phyloP scores from a whole-genome alignment of 92 coral and sea anemone genomes.

The Porites cylindrica region DNA sequence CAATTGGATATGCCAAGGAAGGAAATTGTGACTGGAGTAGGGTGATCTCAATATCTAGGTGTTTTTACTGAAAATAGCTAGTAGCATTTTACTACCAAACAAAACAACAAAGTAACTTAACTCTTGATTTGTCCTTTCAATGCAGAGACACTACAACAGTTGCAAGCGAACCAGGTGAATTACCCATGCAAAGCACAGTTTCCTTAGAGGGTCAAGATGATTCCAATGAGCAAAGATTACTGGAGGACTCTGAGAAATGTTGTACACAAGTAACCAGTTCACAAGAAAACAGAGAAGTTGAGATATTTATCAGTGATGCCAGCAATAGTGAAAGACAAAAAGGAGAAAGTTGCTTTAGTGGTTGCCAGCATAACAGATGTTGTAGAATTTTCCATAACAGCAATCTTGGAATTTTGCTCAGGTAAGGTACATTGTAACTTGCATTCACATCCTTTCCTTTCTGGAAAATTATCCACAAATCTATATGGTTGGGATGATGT shows the following conservation, averaged over 20 bases:
- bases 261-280: neutral
- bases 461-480: too few species aligned
- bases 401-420: constrained; percentile 31
- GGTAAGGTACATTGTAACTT: constrained; percentile 1
- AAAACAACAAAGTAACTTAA: too few species aligned
- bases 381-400: constrained; percentile 13
- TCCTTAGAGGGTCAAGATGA: constrained; percentile 24
- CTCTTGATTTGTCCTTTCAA: neutral
- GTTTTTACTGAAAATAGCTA: too few species aligned
- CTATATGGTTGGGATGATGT: too few species aligned
- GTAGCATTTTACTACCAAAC: too few species aligned
- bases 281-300: constrained; percentile 1
- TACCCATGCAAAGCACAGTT: constrained; percentile 41
- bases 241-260: neutral
- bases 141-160: constrained; percentile 1
- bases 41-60: too few species aligned
- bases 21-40: too few species aligned
- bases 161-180: constrained; percentile 17
- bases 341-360: neutral
- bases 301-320: neutral
- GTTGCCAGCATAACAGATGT: constrained; percentile 1
- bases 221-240: neutral
- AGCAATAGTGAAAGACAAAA: neutral
- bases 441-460: too few species aligned
- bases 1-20: too few species aligned